Evolutionary conservation across 1,140 invertebrate species (phyloP).

Genomic region (Ceratitis capitata): DNA sequence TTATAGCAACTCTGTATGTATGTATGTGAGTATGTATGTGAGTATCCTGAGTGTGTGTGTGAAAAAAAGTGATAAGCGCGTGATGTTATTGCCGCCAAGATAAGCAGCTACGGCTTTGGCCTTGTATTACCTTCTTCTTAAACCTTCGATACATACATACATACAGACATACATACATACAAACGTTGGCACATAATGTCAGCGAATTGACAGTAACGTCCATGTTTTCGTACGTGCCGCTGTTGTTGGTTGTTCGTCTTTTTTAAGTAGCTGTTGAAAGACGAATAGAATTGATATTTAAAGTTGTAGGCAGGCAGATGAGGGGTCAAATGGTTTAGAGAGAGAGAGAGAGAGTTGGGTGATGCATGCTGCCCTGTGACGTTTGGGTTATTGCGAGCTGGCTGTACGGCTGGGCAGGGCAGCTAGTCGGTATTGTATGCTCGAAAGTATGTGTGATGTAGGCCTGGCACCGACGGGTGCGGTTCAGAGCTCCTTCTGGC

Average conservation of each 20-base stretch:
- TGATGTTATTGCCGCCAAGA: constrained; percentile 25
- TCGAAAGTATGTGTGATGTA: background rate
- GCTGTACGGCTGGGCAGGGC: background rate
- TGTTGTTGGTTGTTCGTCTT: background rate
- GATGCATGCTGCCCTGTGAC: background rate
- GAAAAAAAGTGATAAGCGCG: constrained; percentile 29
- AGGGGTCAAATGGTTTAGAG: background rate
- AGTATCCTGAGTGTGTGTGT: background rate
- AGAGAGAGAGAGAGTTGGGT: background rate
- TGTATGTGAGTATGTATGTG: too few species aligned
- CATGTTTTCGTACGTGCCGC: constrained; percentile 31
- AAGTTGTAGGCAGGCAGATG: too few species aligned
- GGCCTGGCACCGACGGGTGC: too few species aligned
- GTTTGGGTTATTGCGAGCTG: too few species aligned
- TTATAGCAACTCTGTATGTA: too few species aligned
- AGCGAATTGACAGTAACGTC: constrained; percentile 7
- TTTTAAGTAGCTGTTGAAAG: background rate
- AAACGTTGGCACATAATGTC: background rate
- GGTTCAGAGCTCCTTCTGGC: too few species aligned
- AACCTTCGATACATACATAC: background rate
- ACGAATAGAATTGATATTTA: background rate
- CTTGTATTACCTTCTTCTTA: background rate
- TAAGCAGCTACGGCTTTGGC: background rate
- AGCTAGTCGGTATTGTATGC: background rate
- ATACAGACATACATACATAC: background rate